Evolutionary conservation across 2,888 invertebrate genomes (phyloP).

Genomic region (Coelinius sp.): DNA sequence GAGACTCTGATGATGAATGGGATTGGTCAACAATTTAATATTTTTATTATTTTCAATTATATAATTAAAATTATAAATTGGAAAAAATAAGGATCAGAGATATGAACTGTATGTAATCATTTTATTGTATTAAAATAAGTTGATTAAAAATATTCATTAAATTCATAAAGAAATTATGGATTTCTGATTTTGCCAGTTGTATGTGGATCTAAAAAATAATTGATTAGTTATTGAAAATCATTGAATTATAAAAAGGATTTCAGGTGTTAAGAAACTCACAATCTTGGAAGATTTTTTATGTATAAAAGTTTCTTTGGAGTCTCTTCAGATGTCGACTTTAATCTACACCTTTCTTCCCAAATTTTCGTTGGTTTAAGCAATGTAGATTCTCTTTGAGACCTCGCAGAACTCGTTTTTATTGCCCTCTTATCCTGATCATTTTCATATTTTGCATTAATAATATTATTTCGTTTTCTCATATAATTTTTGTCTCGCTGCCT

Average conservation of each 20-base stretch:
- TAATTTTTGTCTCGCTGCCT: conserved; percentile 62
- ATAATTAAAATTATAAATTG: too few relatives aligned
- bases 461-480: conserved; percentile 52
- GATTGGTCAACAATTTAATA: too few relatives aligned
- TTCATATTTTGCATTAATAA: conserved; percentile 41
- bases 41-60: too few relatives aligned
- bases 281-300: conserved; percentile 62
- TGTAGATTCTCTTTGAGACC: conserved; percentile 51
- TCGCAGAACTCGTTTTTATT: background rate
- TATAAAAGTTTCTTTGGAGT: conserved; percentile 48
- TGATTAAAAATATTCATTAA: too few relatives aligned
- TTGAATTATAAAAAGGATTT: too few relatives aligned
- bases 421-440: background rate
- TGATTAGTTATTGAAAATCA: too few relatives aligned
- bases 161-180: conserved; percentile 20
- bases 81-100: too few relatives aligned
- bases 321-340: background rate
- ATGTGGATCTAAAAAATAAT: conserved; percentile 35
- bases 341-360: conserved; percentile 61
- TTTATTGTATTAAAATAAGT: too few relatives aligned
- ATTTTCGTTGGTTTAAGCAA: conserved; percentile 60
- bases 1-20: too few relatives aligned
- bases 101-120: too few relatives aligned
- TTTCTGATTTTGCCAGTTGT: conserved; percentile 40
- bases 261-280: too few relatives aligned